These are phyloP conservation scores for Campodea augens DNA, from an alignment of 1,140 invertebrate genomes.

Conservation along the genomic window DNA sequence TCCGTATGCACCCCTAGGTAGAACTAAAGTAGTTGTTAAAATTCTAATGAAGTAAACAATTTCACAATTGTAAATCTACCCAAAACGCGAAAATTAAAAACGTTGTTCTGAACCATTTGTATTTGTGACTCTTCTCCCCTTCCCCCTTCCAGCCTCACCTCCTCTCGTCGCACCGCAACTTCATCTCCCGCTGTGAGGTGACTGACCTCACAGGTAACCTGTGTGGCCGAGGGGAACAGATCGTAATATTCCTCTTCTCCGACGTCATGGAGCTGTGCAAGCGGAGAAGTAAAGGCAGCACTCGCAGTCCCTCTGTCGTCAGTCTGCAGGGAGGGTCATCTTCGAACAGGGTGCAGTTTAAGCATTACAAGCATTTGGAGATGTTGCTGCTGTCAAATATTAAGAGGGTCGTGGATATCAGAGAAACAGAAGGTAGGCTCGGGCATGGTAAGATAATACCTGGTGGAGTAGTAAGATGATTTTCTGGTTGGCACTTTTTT, in stretches of 20 bases:
- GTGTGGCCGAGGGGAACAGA: constrained; percentile 62
- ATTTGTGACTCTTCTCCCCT: no score
- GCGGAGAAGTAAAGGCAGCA: constrained; percentile 51
- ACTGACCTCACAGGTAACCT: constrained; percentile 70
- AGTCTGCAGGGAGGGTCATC: constrained; percentile 28
- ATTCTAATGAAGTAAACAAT: no score
- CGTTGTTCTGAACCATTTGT: no score
- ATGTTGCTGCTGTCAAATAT: constrained; percentile 71
- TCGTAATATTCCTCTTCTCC: constrained; percentile 81
- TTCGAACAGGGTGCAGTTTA: constrained; percentile 36
- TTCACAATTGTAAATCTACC: no score
- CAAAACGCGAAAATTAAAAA: no score
- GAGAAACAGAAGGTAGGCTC: constrained; percentile 52
- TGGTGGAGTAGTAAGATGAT: no score
- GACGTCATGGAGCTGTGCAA: constrained; percentile 85
- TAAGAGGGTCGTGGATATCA: constrained; percentile 74
- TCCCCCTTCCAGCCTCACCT: constrained; percentile 45
- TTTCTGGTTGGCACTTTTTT: no score
- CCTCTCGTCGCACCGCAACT: constrained; percentile 75
- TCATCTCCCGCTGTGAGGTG: constrained; percentile 71
- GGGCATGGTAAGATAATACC: no score
- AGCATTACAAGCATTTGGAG: constrained; percentile 78
- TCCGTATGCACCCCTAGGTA: no score
- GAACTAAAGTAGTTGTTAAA: no score
- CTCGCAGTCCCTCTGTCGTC: constrained; percentile 44